These are phyloP conservation scores for Grammomys surdaster DNA, from an alignment of 2,113 vertebrate genomes.

Conservation along the genomic window DNA sequence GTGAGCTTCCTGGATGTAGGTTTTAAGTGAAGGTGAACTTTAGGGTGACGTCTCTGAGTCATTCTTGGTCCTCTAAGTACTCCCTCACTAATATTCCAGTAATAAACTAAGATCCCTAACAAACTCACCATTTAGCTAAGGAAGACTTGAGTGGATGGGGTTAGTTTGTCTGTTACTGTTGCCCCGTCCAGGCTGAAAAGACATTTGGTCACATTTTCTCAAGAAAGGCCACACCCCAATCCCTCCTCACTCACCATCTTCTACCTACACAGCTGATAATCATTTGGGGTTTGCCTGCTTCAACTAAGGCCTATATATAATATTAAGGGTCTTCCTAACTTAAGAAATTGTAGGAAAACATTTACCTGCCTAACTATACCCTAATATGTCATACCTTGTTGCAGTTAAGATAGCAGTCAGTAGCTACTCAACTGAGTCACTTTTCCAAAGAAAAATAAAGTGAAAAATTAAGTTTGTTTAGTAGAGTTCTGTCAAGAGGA, in stretches of 20 bases:
- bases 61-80: not conserved
- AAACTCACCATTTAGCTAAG: not conserved
- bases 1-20: not conserved
- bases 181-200: not conserved
- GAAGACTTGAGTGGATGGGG: not conserved
- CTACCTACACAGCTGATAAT: not conserved
- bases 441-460: conserved; percentile 33
- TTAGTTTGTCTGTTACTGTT: not conserved
- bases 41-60: not conserved
- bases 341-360: not conserved
- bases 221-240: not conserved
- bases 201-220: not conserved
- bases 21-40: not conserved
- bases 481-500: not conserved
- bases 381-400: not conserved
- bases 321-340: not conserved
- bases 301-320: not conserved
- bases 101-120: not conserved
- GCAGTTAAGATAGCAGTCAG: not conserved
- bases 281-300: not conserved
- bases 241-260: not conserved
- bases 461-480: conserved; percentile 30
- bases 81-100: not conserved
- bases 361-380: not conserved
- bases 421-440: not conserved